These are phyloP conservation scores for Rhopalosiphum padi DNA, from an alignment of 1,140 invertebrate species.

Conservation along the genomic window DNA sequence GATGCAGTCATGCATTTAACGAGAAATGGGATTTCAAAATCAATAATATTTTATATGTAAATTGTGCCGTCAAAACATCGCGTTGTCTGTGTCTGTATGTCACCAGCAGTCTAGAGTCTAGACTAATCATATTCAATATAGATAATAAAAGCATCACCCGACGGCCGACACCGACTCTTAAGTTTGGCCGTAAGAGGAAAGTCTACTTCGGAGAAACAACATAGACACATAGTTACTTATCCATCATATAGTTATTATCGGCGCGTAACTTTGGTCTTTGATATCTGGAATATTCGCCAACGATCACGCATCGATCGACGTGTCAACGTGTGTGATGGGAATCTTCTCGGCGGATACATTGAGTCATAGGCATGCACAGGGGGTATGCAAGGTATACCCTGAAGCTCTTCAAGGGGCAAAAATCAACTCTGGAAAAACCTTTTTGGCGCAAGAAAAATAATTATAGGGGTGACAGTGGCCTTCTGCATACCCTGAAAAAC, in stretches of 20 bases:
- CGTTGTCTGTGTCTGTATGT: background rate
- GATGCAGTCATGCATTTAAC: background rate
- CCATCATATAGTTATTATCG: background rate
- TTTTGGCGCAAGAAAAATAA: too few species aligned
- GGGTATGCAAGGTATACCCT: too few species aligned
- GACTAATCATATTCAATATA: background rate
- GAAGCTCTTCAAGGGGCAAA: too few species aligned
- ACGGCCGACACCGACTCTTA: background rate
- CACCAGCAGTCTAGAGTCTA: constrained; percentile 25
- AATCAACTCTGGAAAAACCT: too few species aligned
- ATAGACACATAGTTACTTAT: background rate
- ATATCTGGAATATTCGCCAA: background rate
- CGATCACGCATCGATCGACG: too few species aligned
- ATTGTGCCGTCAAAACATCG: background rate
- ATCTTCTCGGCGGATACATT: background rate
- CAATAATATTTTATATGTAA: background rate
- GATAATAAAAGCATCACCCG: background rate
- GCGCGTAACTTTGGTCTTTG: background rate
- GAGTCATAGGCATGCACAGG: background rate
- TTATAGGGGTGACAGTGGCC: too few species aligned
- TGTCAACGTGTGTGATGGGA: background rate
- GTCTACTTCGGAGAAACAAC: background rate
- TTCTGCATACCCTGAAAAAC: too few species aligned
- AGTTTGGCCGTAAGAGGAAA: background rate
- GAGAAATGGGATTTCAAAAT: background rate